Conservation (phyloP, 1,140 invertebrate genomes). For the Thaumatotibia leucotreta region DNA sequence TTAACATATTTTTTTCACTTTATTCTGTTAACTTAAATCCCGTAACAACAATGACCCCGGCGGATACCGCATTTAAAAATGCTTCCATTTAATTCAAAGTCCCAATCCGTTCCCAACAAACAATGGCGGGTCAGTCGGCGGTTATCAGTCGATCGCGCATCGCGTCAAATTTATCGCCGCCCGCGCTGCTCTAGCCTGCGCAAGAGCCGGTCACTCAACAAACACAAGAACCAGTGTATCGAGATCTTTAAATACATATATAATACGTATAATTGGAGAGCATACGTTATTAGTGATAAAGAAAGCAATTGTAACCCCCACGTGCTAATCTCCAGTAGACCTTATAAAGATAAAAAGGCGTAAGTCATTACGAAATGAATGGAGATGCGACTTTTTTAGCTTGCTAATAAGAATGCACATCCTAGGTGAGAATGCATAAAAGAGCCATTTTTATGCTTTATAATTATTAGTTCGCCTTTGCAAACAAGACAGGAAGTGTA, state of each 20-base stretch:
- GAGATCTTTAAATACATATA: background rate
- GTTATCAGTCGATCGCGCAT: slow-evolving; percentile 59
- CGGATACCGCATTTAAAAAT: background rate
- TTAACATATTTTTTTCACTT: no score
- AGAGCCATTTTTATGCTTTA: no score
- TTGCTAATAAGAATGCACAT: no score
- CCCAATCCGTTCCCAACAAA: slow-evolving; percentile 31
- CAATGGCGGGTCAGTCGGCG: slow-evolving; percentile 58
- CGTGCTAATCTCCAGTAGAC: background rate
- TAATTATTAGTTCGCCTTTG: no score
- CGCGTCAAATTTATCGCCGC: slow-evolving; percentile 58
- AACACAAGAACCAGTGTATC: background rate
- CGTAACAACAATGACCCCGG: background rate
- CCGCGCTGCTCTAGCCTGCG: slow-evolving; percentile 40
- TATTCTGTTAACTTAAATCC: background rate
- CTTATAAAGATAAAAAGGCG: no score
- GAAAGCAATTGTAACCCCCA: background rate
- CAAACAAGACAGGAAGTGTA: no score
- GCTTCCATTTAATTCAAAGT: background rate
- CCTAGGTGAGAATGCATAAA: no score
- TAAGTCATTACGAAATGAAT: no score
- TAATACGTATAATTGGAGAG: background rate
- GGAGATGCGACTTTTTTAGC: no score
- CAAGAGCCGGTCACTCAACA: no score
- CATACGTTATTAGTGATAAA: background rate